Percentiles rank a stretch among this genome's conserved stretches.
Conservation (phyloP, 1,140 invertebrate species). For the Cecropterus lyciades region DNA sequence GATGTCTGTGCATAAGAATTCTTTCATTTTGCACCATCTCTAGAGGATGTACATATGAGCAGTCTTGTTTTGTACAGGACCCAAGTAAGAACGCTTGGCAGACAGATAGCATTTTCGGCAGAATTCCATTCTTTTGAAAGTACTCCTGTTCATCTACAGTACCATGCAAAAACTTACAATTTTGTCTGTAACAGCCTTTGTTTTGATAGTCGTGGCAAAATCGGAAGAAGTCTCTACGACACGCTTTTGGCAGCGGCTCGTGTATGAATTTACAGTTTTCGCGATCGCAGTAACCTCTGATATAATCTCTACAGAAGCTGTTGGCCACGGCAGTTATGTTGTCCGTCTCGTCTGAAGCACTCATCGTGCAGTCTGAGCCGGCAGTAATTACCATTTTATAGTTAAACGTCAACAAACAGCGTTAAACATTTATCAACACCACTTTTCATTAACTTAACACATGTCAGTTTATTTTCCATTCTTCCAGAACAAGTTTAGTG, state of each 20-base stretch:
- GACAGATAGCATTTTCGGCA: constrained; percentile 54
- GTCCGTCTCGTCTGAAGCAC: constrained; percentile 53
- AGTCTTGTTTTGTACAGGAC: constrained; percentile 64
- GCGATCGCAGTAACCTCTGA: constrained; percentile 66
- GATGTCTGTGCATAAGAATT: constrained; percentile 45
- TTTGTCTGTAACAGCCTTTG: constrained; percentile 73
- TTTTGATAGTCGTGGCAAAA: constrained; percentile 80
- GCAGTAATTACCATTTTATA: constrained; percentile 49
- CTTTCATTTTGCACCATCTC: constrained; percentile 52
- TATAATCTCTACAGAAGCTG: constrained; percentile 70
- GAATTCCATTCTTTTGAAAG: constrained; percentile 65
- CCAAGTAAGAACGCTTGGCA: constrained; percentile 66
- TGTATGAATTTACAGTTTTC: constrained; percentile 74
- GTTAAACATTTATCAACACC: background rate
- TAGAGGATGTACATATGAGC: constrained; percentile 61
- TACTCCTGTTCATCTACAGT: constrained; percentile 68
- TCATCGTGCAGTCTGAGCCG: constrained; percentile 47
- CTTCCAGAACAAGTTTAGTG: background rate
- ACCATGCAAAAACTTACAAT: constrained; percentile 74
- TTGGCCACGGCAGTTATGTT: constrained; percentile 47
- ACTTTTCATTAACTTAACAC: background rate
- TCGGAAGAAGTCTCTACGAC: constrained; percentile 69
- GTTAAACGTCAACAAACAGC: background rate
- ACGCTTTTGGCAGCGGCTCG: constrained; percentile 64
- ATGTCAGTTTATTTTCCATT: background rate